A percentile compares a stretch with the other conserved stretches of the same genome.
Conservation (phyloP, 1,140 invertebrate species). For the Hycleus cichorii region DNA sequence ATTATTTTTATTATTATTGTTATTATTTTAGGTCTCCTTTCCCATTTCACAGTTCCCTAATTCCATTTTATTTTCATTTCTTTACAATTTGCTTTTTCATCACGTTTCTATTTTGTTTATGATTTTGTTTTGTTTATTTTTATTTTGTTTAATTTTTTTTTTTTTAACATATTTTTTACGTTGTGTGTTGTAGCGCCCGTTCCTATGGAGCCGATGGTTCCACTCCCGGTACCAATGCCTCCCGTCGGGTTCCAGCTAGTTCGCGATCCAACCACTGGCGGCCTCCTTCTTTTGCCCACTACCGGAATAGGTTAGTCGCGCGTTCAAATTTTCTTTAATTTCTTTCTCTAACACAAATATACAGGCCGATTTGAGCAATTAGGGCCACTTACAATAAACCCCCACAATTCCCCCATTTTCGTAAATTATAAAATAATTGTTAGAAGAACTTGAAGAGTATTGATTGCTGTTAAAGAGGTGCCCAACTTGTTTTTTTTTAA, state of each 20-base stretch:
- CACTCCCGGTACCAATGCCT: constrained; percentile 56
- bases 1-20: background rate
- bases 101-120: background rate
- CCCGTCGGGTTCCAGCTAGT: constrained; percentile 70
- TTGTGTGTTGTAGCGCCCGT: constrained; percentile 47
- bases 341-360: background rate
- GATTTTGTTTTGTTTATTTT: constrained; percentile 4
- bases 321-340: constrained; percentile 8
- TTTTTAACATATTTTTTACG: constrained; percentile 11
- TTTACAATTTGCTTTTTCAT: background rate
- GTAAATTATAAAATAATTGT: too few species aligned
- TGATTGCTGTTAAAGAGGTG: too few species aligned
- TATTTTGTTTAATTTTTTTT: constrained; percentile 24
- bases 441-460: too few species aligned
- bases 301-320: constrained; percentile 48
- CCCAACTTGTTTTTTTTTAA: too few species aligned
- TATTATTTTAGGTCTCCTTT: too few species aligned
- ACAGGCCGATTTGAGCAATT: too few species aligned
- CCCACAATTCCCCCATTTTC: too few species aligned
- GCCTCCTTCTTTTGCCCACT: constrained; percentile 68
- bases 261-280: constrained; percentile 71
- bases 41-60: too few species aligned
- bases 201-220: constrained; percentile 60
- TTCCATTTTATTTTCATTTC: too few species aligned
- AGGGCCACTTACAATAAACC: too few species aligned